Evolutionary conservation across 1,140 invertebrate genomes (phyloP).

Genomic region (Sitobion miscanthi): DNA sequence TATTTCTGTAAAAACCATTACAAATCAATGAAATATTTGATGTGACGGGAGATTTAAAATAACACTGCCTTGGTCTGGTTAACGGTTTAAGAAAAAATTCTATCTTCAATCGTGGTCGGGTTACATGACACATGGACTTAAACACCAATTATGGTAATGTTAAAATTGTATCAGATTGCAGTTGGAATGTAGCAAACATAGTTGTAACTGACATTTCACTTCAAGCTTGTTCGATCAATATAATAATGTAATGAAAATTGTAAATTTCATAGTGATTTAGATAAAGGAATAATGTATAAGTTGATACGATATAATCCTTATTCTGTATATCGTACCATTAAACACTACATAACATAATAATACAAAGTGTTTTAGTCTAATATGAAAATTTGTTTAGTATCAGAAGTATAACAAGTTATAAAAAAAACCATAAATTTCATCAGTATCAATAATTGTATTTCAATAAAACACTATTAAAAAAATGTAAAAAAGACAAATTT

Average conservation of each 20-base stretch:
- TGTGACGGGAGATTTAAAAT: too few relatives aligned
- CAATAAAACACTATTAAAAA: constrained; percentile 30
- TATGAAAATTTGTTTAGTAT: background rate
- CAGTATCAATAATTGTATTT: constrained; percentile 19
- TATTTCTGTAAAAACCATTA: too few relatives aligned
- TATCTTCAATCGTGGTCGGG: too few relatives aligned
- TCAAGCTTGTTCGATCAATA: too few relatives aligned
- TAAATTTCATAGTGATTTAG: too few relatives aligned
- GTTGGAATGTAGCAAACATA: background rate
- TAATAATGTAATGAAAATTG: too few relatives aligned
- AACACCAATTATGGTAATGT: too few relatives aligned
- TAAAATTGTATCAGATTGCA: too few relatives aligned
- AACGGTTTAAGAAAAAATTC: too few relatives aligned
- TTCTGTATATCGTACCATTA: background rate
- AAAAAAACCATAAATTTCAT: constrained; percentile 6
- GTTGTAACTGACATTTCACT: background rate
- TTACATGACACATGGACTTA: too few relatives aligned
- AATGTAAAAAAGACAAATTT: constrained; percentile 41
- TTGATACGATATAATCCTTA: background rate
- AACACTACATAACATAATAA: background rate
- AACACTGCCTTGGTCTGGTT: too few relatives aligned
- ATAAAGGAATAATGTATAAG: background rate
- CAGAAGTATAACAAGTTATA: background rate
- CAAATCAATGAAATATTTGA: too few relatives aligned
- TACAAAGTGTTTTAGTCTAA: background rate